These are phyloP conservation scores for Phyllostomus hastatus DNA, from an alignment of 2,113 vertebrate genomes.

Conservation along the genomic window DNA sequence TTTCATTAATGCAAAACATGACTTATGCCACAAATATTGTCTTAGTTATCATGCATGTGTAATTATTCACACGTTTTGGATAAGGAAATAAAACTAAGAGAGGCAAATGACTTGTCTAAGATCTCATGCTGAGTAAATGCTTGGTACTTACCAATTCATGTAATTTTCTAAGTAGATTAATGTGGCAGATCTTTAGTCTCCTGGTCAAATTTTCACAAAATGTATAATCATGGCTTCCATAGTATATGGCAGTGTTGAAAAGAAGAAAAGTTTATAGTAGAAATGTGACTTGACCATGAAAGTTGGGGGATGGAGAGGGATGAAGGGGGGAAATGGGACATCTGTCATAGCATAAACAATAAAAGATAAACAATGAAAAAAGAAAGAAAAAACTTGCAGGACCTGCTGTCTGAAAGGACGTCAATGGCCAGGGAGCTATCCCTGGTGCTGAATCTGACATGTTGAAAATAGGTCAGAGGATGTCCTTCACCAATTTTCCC, in stretches of 20 bases:
- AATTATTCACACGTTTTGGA: not conserved
- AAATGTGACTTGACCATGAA: not conserved
- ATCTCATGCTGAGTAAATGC: not conserved
- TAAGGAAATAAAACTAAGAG: not conserved
- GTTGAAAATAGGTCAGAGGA: not conserved
- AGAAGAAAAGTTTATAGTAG: not conserved
- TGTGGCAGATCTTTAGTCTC: not conserved
- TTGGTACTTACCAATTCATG: not conserved
- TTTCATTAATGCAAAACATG: not conserved
- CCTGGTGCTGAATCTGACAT: slow-evolving; percentile 38
- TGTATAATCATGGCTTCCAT: not conserved
- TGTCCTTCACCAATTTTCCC: not conserved
- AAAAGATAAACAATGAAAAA: too few species aligned
- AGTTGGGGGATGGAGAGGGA: too few species aligned
- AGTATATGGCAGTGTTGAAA: not conserved
- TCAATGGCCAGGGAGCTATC: not conserved
- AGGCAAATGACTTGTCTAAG: not conserved
- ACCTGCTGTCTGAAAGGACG: not conserved
- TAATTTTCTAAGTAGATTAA: not conserved
- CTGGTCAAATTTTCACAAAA: not conserved
- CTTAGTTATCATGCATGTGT: not conserved
- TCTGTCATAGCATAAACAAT: too few species aligned
- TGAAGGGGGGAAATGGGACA: too few species aligned
- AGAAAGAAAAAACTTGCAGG: too few species aligned
- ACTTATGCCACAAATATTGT: not conserved